Evolutionary conservation across 23 tunicate genomes (phyloP).

Genomic region (Trididemnum clinides): DNA sequence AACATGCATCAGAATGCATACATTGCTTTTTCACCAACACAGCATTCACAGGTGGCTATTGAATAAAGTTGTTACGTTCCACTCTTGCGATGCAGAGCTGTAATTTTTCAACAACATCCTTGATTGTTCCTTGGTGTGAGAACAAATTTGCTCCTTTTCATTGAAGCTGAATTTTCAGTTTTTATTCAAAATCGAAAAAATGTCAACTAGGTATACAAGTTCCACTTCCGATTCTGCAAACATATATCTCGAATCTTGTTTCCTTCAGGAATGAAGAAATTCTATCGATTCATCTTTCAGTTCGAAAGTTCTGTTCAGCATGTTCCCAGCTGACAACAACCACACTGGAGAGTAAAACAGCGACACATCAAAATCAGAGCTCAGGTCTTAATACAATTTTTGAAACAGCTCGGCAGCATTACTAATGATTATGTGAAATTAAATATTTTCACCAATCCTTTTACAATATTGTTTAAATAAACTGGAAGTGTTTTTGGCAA

Average conservation of each 20-base stretch:
- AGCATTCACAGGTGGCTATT: not conserved
- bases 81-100: constrained; percentile 2
- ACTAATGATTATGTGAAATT: not conserved
- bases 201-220: not conserved
- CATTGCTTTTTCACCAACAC: not conserved
- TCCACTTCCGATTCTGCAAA: constrained; percentile 11
- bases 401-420: not conserved
- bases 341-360: not conserved
- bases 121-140: not conserved
- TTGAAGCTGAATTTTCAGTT: not conserved
- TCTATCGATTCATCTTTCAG: not conserved
- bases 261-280: not conserved
- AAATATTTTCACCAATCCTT: not conserved
- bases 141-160: not conserved
- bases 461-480: not conserved
- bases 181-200: not conserved
- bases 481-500: not conserved
- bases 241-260: not conserved
- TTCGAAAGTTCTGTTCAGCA: not conserved
- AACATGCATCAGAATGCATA: not conserved
- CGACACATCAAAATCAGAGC: not conserved
- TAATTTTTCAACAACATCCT: not conserved
- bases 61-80: not conserved
- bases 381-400: not conserved
- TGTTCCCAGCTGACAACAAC: constrained; percentile 1